These are phyloP conservation scores for Laspeyria flexula DNA, from an alignment of 2,888 invertebrate species.

Conservation along the genomic window DNA sequence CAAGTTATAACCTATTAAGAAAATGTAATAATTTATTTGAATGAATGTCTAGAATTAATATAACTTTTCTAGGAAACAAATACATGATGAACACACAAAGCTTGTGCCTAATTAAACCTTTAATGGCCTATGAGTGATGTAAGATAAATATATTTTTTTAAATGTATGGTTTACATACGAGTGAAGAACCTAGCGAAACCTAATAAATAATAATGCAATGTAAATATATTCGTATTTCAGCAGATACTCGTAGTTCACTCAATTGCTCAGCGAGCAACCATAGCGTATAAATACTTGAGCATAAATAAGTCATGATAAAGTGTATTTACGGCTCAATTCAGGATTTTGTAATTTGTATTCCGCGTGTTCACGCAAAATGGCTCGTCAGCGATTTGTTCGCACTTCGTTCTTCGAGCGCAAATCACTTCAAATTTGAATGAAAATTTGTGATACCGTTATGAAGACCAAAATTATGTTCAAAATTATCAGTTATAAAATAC, in stretches of 20 bases:
- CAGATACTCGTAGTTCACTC: neutral
- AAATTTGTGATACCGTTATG: constrained; percentile 25
- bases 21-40: no score
- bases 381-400: constrained; percentile 46
- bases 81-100: no score
- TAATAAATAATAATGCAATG: neutral
- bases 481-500: no score
- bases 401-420: constrained; percentile 35
- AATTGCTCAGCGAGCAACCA: neutral
- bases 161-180: no score
- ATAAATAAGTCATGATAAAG: constrained; percentile 52
- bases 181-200: neutral
- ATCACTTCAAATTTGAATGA: constrained; percentile 37
- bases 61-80: no score
- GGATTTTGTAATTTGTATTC: constrained; percentile 91
- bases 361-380: constrained; percentile 91
- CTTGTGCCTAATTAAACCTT: no score
- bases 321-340: constrained; percentile 61
- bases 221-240: neutral
- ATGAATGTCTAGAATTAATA: no score
- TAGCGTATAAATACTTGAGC: neutral
- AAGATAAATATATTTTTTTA: no score
- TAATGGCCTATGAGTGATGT: no score
- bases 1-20: no score
- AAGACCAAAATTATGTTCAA: no score